Conservation (phyloP, 2,113 vertebrate species). For the Paradoxurus hermaphroditus region DNA sequence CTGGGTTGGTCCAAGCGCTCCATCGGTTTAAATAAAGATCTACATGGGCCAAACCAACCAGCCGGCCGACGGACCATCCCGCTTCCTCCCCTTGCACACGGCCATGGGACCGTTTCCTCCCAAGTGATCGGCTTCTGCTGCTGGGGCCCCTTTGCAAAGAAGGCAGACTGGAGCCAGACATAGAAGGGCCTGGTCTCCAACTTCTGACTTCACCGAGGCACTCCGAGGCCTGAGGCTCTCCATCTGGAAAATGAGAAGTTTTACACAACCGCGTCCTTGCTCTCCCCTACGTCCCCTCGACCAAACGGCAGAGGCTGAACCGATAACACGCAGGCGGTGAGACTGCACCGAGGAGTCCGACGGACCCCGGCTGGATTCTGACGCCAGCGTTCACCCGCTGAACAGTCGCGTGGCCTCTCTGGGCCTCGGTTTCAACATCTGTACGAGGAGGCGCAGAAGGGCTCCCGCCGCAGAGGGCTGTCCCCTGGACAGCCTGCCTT, state of each 20-base stretch:
- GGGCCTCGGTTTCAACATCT: neutral
- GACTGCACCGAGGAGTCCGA: rapidly evolving
- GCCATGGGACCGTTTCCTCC: neutral
- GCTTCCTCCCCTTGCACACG: neutral
- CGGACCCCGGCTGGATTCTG: neutral
- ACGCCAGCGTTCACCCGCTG: neutral
- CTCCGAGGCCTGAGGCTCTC: neutral
- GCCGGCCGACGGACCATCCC: too few species aligned
- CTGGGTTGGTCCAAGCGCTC: neutral
- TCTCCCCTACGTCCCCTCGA: neutral
- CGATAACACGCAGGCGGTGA: neutral
- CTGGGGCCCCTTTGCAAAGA: neutral
- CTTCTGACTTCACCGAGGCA: neutral
- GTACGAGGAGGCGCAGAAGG: neutral
- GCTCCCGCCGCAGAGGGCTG: neutral
- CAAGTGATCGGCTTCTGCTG: neutral
- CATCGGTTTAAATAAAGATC: neutral
- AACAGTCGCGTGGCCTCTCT: neutral
- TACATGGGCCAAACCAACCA: neutral
- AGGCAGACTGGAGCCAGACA: neutral
- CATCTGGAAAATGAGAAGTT: neutral
- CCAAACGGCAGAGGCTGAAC: neutral
- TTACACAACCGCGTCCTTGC: neutral
- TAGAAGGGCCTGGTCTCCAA: neutral
- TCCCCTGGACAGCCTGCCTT: too few species aligned